These are phyloP conservation scores for Drosophila bocki DNA, from an alignment of 1,140 invertebrate genomes.

Conservation along the genomic window DNA sequence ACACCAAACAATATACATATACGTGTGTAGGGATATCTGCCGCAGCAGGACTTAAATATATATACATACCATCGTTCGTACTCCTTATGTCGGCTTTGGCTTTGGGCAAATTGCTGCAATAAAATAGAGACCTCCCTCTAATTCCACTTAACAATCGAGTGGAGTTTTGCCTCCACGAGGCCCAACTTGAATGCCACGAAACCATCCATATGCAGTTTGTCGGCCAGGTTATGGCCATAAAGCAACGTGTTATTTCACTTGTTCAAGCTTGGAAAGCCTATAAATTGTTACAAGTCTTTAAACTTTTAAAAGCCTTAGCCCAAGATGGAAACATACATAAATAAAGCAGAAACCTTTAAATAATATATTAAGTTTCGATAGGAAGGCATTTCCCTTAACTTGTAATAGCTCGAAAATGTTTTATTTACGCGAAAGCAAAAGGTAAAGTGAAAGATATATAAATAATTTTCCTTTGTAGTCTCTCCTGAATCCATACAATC, in stretches of 20 bases:
- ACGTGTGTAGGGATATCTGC: not conserved
- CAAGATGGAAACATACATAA: not conserved
- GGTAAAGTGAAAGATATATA: not conserved
- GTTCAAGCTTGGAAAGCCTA: constrained; percentile 1
- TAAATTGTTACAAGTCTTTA: constrained; percentile 6
- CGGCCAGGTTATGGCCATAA: constrained; percentile 9
- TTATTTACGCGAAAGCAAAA: not conserved
- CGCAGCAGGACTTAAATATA: constrained; percentile 14
- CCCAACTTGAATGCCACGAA: too few species aligned
- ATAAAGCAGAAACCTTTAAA: not conserved
- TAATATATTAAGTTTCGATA: not conserved
- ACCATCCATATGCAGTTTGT: constrained; percentile 16
- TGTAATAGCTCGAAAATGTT: not conserved
- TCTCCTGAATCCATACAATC: not conserved
- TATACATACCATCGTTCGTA: not conserved
- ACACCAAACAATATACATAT: constrained; percentile 25
- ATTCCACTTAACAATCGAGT: constrained; percentile 37
- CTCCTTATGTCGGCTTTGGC: constrained; percentile 34
- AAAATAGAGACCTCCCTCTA: constrained; percentile 31
- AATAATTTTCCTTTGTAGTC: too few species aligned
- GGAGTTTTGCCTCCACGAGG: constrained; percentile 4
- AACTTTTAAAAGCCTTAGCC: not conserved
- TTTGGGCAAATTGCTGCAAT: constrained; percentile 39
- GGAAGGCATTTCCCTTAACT: not conserved
- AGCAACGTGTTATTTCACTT: constrained; percentile 1